Evolutionary conservation across 30 jellyfish, hydroid and myxozoan genomes (phyloP), one percentile per base, ranked within the genome.

Genomic region (Pelagia noctiluca): DNA sequence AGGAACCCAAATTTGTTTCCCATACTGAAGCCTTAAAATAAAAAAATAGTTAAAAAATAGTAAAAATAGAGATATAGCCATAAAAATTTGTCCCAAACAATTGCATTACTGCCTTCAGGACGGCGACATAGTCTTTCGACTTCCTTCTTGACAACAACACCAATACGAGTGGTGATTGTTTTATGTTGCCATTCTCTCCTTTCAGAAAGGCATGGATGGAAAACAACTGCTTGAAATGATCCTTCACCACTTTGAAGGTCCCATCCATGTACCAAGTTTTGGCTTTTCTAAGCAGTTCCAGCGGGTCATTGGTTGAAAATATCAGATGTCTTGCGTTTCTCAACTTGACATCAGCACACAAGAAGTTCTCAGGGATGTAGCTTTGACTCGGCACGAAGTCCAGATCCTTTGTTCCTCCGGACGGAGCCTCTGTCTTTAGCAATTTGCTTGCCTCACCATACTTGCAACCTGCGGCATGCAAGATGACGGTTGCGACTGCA

Each of bases 201-300:
- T 42, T 42, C 57, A 42, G 16, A 42, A 42, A 42, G 8, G 72
- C 72, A n/a, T 60, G 72, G 72, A 60, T 60, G 23, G 72, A n/a
- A 24, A n/a, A 26, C 72, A 60, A n/a, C 22, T 60, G 72, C 23
- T 10, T n/a, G 35, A 60, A 60, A 5, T 5, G 30, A 5, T 60
- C 72, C 35, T 22, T 22, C 30, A 22, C 30, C 8, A 66, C 67
- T 32, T 66, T 66, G 79, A 66, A 66, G 10, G 79, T 66, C 13
- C 79, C 79, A 28, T 66, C 79, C 25, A 28, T 33, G 23, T 19
- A 66, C 79, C 79, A 66, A 32, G 60, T 33, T 25, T 66, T 33
- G 28, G 79, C 26, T 8, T 22, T 23, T 25, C 12, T 18, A 7
- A 66, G 33, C 8, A 66, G 79, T 4, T 28, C 4, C 25, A 66